Evolutionary conservation across 2,888 invertebrate genomes (phyloP).

Genomic region (Torymus texanus): DNA sequence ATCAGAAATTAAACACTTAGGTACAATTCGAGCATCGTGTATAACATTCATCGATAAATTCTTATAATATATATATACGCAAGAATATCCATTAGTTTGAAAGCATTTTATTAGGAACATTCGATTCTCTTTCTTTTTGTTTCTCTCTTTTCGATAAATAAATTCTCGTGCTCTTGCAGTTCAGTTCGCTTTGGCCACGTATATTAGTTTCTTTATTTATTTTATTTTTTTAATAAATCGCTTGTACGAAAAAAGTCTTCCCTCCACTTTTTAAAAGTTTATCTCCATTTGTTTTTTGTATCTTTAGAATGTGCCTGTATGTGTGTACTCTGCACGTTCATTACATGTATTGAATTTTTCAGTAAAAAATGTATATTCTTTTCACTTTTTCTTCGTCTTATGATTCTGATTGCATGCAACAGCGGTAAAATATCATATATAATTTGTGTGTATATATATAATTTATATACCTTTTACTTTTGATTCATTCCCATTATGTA

Average conservation of each 20-base stretch:
- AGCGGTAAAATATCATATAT: slow-evolving; percentile 16
- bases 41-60: slow-evolving; percentile 51
- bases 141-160: slow-evolving; percentile 7
- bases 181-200: slow-evolving; percentile 54
- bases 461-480: slow-evolving; percentile 6
- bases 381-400: slow-evolving; percentile 4
- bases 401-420: slow-evolving; percentile 38
- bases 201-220: not conserved
- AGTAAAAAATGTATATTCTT: not conserved
- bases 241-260: slow-evolving; percentile 51
- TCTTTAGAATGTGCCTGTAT: too few species aligned
- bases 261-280: not conserved
- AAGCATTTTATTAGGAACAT: slow-evolving; percentile 58
- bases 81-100: slow-evolving; percentile 54
- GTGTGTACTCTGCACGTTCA: slow-evolving; percentile 4
- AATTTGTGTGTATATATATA: not conserved
- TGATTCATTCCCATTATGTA: slow-evolving; percentile 28
- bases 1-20: slow-evolving; percentile 52
- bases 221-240: slow-evolving; percentile 3
- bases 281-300: too few species aligned
- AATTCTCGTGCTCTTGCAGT: slow-evolving; percentile 45
- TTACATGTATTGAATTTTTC: not conserved
- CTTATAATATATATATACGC: slow-evolving; percentile 38
- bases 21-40: slow-evolving; percentile 46
- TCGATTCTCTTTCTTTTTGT: slow-evolving; percentile 33